phyloP scores from a whole-genome alignment of 2,888 invertebrate genomes.

The Nemotelus nigrinus region DNA sequence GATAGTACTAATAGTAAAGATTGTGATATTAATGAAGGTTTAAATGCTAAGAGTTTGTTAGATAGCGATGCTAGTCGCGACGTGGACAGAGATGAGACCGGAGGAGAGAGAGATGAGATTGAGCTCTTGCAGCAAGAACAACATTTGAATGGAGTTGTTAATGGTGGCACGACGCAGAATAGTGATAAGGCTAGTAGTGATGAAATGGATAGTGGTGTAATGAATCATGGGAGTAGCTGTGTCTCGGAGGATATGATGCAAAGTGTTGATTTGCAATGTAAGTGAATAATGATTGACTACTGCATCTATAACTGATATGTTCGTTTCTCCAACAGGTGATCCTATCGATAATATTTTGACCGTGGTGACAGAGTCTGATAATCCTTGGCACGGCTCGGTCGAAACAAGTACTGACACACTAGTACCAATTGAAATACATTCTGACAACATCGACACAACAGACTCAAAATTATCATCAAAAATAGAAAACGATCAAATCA shows the following conservation, averaged over 20 bases:
- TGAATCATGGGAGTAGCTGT: slow-evolving; percentile 29
- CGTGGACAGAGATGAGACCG: not conserved
- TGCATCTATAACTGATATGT: not conserved
- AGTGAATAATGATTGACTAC: slow-evolving; percentile 10
- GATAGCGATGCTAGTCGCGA: slow-evolving; percentile 47
- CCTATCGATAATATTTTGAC: slow-evolving; percentile 5
- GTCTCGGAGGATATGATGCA: slow-evolving; percentile 54
- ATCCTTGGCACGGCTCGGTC: slow-evolving; percentile 59
- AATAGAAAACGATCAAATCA: slow-evolving; percentile 7
- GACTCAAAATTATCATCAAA: not conserved
- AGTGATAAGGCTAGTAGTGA: slow-evolving; percentile 24
- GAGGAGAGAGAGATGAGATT: slow-evolving; percentile 40
- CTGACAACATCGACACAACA: slow-evolving; percentile 50
- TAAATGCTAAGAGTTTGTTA: slow-evolving; percentile 37
- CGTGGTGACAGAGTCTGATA: slow-evolving; percentile 51
- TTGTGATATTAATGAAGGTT: slow-evolving; percentile 43
- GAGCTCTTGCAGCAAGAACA: not conserved
- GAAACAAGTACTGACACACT: slow-evolving; percentile 69
- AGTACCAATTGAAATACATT: slow-evolving; percentile 59
- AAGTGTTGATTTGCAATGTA: slow-evolving; percentile 58
- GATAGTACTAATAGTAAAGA: slow-evolving; percentile 20
- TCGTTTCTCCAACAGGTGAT: slow-evolving; percentile 46
- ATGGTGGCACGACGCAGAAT: slow-evolving; percentile 26
- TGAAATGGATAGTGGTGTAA: slow-evolving; percentile 40
- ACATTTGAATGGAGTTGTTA: slow-evolving; percentile 10